Base-by-base conservation (phyloP, 2,113 vertebrate genomes). In the Hypomesus transpacificus region DNA sequence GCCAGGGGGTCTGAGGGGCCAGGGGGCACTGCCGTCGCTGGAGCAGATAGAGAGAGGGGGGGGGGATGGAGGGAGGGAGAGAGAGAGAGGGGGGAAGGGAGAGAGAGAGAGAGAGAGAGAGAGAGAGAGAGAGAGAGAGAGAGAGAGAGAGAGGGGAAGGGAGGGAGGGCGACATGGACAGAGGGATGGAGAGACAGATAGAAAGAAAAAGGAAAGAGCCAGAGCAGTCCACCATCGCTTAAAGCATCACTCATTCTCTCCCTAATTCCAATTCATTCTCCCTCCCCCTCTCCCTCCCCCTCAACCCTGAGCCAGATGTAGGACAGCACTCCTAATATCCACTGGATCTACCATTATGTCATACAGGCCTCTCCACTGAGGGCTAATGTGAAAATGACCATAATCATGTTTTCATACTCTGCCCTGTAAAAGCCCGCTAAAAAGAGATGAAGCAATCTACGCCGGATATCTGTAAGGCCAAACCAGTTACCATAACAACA, bases 401-500 rank as follows among this genome's bases (percentile, higher is more conserved):
- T 63, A 71, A 79, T 70, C 52, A 75, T 85, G 80, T 87, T 89
- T 86, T 85, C 68, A 70, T 82, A 86, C 73, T 68, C 50, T 5
- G 58, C 53, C 73, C 66, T 34, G 69, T 57, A 65, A 46, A 70
- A 77, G 81, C 69, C 59, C 70, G 39, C 52, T 1, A 54, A 31
- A 28, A 22, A 72, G 58, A 34, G 34, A 79, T 80, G 83, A 87
- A 76, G 79, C 67, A 79, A 90, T 87, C 79, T 60, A 68, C 26
- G 77, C 70, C 78, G 63, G 71, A 80, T 80, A 84, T 82, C 76
- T 73, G 71, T 56, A 68, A 73, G 58, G 69, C 71, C 82, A 88
- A 82, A 77, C 54, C 14, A 71, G 81, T 87, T 84, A 84, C 68
- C 66, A 83, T 83, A 81, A 90, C 79, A 89, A 86, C 75, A 88